Base-by-base conservation (phyloP, 2,797 vertebrate genomes). In the Eidolon dupreanum region DNA sequence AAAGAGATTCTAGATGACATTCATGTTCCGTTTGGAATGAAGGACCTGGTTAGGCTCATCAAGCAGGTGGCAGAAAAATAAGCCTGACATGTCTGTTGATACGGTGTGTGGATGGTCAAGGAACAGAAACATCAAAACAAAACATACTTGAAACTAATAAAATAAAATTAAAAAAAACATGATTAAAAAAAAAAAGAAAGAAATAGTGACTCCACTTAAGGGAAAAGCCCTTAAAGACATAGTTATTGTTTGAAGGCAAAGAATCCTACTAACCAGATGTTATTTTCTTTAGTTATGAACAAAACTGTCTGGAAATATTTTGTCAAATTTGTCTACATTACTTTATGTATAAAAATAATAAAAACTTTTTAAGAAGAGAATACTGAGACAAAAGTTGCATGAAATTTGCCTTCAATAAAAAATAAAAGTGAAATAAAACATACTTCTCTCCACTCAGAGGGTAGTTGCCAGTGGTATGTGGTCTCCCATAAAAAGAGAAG, bases 301-400 rank as follows among this genome's bases (percentile, higher is more conserved):
- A 90, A 70, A 65, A 71, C 38, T 73, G 19, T 33, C 26, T 65
- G 81, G 13, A 95, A 88, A 73, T 20, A 77, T 33, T 65, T 38
- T 83, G 28, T 28, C 36, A 63, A 87, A 61, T 49, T 90, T 88
- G 20, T 51, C 31, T 59, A 6, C 13, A 63, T 70, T 70, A 33
- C n/a, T 36, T 71, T 59, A 59, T 43, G 6, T n/a, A 28, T 73
- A 31, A 95, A 87, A 84, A 90, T 78, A 71, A 89, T 57, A 41
- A 81, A 93, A 57, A 46, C 8, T 8, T 2, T 46, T 65, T 85
- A 83, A 46, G 86, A 74, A 41, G 2, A 46, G 46, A 46, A 15
- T 46, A 13, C 46, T 46, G 46, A 46, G 46, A 46, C 46, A 46
- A 46, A 46, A 46, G 13, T 46, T 13, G 46, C 13, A 15, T 46